phyloP scores from a whole-genome alignment of 2,113 vertebrate species.

The Callipepla squamata region DNA sequence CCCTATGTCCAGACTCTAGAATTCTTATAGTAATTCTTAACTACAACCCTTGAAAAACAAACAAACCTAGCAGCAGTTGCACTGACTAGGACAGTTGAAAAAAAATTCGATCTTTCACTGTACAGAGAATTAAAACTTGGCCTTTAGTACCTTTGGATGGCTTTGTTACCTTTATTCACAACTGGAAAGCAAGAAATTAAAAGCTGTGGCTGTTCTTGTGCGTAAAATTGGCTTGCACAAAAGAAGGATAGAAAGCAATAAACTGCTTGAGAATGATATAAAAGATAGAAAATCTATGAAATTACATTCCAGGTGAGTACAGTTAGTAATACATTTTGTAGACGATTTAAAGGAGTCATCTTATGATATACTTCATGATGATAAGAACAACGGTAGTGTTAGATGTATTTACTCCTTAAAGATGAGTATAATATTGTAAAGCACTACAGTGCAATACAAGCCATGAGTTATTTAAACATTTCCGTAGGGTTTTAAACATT shows the following conservation, averaged over 20 bases:
- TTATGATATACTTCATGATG: background rate
- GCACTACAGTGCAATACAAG: background rate
- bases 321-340: background rate
- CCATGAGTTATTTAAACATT: conserved; percentile 10
- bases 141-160: background rate
- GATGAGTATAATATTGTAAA: background rate
- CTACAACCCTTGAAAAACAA: background rate
- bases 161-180: background rate
- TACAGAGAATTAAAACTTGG: background rate
- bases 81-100: background rate
- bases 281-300: background rate
- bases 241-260: background rate
- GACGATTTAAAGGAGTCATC: background rate
- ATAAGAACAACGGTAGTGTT: background rate
- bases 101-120: accelerated
- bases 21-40: background rate
- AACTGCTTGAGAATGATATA: background rate
- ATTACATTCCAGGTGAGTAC: background rate
- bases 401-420: background rate
- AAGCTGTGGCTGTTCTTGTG: background rate
- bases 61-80: background rate
- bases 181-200: background rate
- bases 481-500: conserved; percentile 31
- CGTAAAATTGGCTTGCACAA: background rate
- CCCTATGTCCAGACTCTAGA: background rate